Evolutionary conservation across 2,797 vertebrate species (phyloP).

Genomic region (Sebastiscus tertius): DNA sequence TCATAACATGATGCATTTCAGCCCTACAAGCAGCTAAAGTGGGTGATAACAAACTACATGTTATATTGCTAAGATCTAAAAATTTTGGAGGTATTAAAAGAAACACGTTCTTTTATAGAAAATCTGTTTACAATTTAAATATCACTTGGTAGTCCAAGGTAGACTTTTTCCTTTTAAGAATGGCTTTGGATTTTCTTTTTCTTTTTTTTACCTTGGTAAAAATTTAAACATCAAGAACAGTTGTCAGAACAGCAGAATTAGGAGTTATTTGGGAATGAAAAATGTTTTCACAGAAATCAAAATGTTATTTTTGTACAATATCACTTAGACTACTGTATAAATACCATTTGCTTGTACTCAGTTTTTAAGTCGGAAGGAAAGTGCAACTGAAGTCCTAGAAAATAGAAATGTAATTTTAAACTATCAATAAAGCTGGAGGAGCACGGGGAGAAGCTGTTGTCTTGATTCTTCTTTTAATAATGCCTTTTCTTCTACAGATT

Average conservation of each 20-base stretch:
- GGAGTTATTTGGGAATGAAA: slow-evolving; percentile 95
- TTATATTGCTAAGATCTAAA: slow-evolving; percentile 79
- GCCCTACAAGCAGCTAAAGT: slow-evolving; percentile 89
- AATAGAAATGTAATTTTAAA: slow-evolving; percentile 99
- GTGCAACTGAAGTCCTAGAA: slow-evolving; percentile 99
- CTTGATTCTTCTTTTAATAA: slow-evolving; percentile 14
- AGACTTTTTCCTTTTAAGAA: slow-evolving; percentile 74
- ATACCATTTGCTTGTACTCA: slow-evolving; percentile 99
- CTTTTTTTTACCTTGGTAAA: slow-evolving; percentile 85
- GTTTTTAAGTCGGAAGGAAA: slow-evolving; percentile 99
- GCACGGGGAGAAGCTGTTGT: slow-evolving; percentile 92
- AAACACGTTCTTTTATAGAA: slow-evolving; percentile 80
- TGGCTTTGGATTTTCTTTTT: slow-evolving; percentile 77
- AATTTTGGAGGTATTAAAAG: slow-evolving; percentile 79
- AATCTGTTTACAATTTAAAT: slow-evolving; percentile 84
- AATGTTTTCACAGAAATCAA: slow-evolving; percentile 99
- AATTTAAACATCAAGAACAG: slow-evolving; percentile 78
- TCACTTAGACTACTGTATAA: slow-evolving; percentile 99
- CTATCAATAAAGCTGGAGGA: slow-evolving; percentile 99
- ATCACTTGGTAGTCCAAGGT: slow-evolving; percentile 87
- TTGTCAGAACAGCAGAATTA: slow-evolving; percentile 86
- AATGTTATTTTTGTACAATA: slow-evolving; percentile 99
- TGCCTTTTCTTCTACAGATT: not conserved
- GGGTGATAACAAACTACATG: slow-evolving; percentile 87
- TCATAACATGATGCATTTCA: slow-evolving; percentile 91